phyloP scores from a whole-genome alignment of 2,888 invertebrate genomes.

The Lordiphosa andalusiaca region DNA sequence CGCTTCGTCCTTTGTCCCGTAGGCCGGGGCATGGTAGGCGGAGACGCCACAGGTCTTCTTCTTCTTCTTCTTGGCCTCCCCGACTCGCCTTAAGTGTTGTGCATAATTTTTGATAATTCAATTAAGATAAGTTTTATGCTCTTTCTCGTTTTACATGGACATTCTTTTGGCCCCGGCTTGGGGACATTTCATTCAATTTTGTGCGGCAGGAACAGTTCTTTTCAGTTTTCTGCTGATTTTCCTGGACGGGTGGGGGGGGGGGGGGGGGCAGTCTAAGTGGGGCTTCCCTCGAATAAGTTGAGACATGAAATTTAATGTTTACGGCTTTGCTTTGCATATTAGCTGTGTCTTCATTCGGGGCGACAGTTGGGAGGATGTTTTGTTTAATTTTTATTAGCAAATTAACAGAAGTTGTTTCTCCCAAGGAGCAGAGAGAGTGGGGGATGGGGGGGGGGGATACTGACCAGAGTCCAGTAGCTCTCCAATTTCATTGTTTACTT shows the following conservation, averaged over 20 bases:
- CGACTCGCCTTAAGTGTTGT: conserved; percentile 57
- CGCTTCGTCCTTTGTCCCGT: not conserved
- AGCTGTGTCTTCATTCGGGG: conserved; percentile 32
- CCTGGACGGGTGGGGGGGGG: not conserved
- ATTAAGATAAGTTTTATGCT: conserved; percentile 66
- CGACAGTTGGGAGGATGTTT: conserved; percentile 7
- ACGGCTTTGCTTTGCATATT: conserved; percentile 57
- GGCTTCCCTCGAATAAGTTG: conserved; percentile 29
- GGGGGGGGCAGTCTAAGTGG: conserved; percentile 29
- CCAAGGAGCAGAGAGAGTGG: not conserved
- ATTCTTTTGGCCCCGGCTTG: conserved; percentile 17
- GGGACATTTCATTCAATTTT: conserved; percentile 54
- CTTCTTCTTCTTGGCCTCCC: conserved; percentile 12
- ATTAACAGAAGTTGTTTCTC: conserved; percentile 8
- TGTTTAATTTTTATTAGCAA: conserved; percentile 10
- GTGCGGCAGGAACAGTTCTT: conserved; percentile 11
- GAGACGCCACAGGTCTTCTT: conserved; percentile 15
- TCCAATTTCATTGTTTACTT: conserved; percentile 9
- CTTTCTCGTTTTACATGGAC: conserved; percentile 27
- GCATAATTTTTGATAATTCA: conserved; percentile 70
- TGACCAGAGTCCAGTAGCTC: conserved; percentile 1
- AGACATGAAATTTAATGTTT: conserved; percentile 58
- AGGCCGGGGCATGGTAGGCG: not conserved
- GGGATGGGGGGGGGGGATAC: not conserved
- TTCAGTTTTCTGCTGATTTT: conserved; percentile 5